Conservation (phyloP, 1,140 invertebrate genomes). For the Achatina immaculata region DNA sequence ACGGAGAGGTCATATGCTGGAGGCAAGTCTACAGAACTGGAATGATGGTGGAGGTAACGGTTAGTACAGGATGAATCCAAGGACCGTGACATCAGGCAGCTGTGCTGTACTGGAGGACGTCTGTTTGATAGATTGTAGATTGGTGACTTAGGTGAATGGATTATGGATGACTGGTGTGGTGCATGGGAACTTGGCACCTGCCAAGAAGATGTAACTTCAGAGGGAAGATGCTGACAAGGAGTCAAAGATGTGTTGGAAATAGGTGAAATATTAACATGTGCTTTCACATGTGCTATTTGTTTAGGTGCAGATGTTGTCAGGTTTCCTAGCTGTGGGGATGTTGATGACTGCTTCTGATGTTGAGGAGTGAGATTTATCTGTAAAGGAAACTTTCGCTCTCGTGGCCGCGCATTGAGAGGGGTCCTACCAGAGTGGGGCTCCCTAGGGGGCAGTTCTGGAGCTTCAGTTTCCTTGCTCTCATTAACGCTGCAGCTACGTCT, state of each 20-base stretch:
- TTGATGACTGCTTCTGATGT: background rate
- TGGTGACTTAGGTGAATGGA: background rate
- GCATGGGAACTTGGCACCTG: background rate
- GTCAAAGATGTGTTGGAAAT: background rate
- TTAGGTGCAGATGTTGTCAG: slow-evolving; percentile 22
- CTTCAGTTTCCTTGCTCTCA: slow-evolving; percentile 43
- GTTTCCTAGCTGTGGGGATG: background rate
- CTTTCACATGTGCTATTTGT: slow-evolving; percentile 1
- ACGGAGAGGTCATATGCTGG: slow-evolving; percentile 32
- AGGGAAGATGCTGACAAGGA: background rate
- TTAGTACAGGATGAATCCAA: background rate
- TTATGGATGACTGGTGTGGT: background rate
- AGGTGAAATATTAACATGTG: background rate
- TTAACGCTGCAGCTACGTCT: slow-evolving; percentile 16
- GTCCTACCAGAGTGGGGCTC: slow-evolving; percentile 80
- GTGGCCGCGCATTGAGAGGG: slow-evolving; percentile 74
- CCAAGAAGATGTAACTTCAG: background rate
- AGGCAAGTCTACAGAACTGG: slow-evolving; percentile 14
- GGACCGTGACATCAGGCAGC: background rate
- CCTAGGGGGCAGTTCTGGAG: slow-evolving; percentile 82
- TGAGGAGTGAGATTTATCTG: slow-evolving; percentile 30
- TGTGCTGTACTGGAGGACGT: background rate
- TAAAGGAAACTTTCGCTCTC: slow-evolving; percentile 89
- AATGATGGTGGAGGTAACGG: background rate
- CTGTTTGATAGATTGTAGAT: background rate